phyloP scores from a whole-genome alignment of 2,888 invertebrate species.

The Archips xylosteana region DNA sequence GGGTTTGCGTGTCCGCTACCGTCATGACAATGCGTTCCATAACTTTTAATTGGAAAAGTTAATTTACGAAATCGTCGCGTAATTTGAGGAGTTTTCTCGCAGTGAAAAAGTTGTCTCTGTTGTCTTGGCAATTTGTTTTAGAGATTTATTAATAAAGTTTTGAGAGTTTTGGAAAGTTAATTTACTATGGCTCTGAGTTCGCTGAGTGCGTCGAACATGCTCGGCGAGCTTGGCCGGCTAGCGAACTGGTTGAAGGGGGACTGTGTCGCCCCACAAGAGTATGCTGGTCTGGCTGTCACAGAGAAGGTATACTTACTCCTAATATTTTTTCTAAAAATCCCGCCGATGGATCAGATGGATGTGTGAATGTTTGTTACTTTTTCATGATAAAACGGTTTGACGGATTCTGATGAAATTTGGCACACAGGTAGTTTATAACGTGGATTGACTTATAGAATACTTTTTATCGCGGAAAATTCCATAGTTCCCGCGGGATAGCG shows the following conservation, averaged over 20 bases:
- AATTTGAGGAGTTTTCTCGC: not conserved
- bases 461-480: too few species aligned
- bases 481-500: too few species aligned
- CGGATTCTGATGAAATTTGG: too few species aligned
- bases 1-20: not conserved
- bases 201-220: constrained; percentile 72
- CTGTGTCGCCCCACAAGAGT: constrained; percentile 73
- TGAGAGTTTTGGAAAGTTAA: constrained; percentile 13
- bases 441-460: too few species aligned
- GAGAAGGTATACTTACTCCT: constrained; percentile 66
- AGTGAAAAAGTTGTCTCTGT: constrained; percentile 13
- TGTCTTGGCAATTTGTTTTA: constrained; percentile 8
- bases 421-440: too few species aligned
- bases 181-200: constrained; percentile 73
- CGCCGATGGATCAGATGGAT: too few species aligned
- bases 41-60: constrained; percentile 40
- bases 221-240: constrained; percentile 76
- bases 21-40: not conserved
- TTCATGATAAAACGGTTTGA: too few species aligned
- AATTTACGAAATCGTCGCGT: not conserved
- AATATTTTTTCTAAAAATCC: too few species aligned
- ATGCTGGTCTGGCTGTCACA: constrained; percentile 73
- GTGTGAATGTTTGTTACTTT: too few species aligned
- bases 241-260: constrained; percentile 80
- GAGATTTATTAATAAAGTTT: constrained; percentile 44